Evolutionary conservation across 2,888 invertebrate species (phyloP).

Genomic region (Crossocerus cetratus): DNA sequence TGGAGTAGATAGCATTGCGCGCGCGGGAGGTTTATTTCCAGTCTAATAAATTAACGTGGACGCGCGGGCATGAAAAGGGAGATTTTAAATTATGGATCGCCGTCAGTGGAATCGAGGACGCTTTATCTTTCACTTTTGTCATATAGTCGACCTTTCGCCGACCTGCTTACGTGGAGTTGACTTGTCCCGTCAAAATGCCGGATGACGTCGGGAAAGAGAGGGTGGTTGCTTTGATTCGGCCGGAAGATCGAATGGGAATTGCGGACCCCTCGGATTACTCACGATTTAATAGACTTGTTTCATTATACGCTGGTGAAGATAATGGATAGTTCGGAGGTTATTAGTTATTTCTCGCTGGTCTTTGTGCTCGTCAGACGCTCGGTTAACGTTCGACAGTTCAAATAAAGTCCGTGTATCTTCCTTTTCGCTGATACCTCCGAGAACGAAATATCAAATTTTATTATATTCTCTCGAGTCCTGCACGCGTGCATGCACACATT

Average conservation of each 20-base stretch:
- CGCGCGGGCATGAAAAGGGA: conserved; percentile 13
- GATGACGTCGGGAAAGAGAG: conserved; percentile 4
- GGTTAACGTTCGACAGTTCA: not conserved
- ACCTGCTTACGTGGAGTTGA: conserved; percentile 23
- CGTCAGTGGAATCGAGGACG: conserved; percentile 32
- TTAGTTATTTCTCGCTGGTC: not conserved
- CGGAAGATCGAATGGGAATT: conserved; percentile 18
- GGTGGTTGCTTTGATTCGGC: conserved; percentile 12
- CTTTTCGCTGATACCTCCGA: no score
- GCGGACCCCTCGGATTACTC: not conserved
- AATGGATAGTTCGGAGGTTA: not conserved
- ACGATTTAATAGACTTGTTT: not conserved
- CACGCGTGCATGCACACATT: no score
- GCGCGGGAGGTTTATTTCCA: conserved; percentile 50
- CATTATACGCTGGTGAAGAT: not conserved
- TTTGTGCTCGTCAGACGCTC: not conserved
- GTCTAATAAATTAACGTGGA: conserved; percentile 45
- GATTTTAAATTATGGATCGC: conserved; percentile 52
- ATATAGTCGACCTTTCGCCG: conserved; percentile 14
- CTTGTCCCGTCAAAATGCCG: not conserved
- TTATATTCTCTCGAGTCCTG: no score
- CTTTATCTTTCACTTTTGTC: conserved; percentile 49
- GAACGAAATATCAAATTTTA: no score
- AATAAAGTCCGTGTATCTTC: not conserved
- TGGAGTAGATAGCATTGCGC: conserved; percentile 35